Evolutionary conservation across 1,140 invertebrate genomes (phyloP).

Genomic region (roundworm (Caenorhabditis elegans)): WBcel235 BX284603.4:9901501-9902000

Average conservation of each 20-base stretch:
- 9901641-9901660: slow-evolving; percentile 68
- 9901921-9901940: too few relatives aligned
- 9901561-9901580: slow-evolving; percentile 67
- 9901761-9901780: neutral
- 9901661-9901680: slow-evolving; percentile 71
- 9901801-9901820: neutral
- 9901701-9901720: slow-evolving; percentile 7
- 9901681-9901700: slow-evolving; percentile 69
- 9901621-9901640: slow-evolving; percentile 71
- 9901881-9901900: neutral
- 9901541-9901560: neutral
- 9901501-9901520: too few relatives aligned
- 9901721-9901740: slow-evolving; percentile 13
- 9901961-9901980: too few relatives aligned
- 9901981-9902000: too few relatives aligned
- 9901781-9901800: neutral
- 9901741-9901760: neutral
- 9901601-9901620: slow-evolving; percentile 70
- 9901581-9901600: slow-evolving; percentile 72
- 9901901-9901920: neutral
- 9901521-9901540: neutral
- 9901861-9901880: neutral
- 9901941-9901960: too few relatives aligned
- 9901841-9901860: slow-evolving; percentile 20
- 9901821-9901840: slow-evolving; percentile 28